A percentile compares a stretch with the other conserved stretches of the same genome.
Conservation (phyloP, 2,113 vertebrate species). For the Psittacula cyanocephala region DNA sequence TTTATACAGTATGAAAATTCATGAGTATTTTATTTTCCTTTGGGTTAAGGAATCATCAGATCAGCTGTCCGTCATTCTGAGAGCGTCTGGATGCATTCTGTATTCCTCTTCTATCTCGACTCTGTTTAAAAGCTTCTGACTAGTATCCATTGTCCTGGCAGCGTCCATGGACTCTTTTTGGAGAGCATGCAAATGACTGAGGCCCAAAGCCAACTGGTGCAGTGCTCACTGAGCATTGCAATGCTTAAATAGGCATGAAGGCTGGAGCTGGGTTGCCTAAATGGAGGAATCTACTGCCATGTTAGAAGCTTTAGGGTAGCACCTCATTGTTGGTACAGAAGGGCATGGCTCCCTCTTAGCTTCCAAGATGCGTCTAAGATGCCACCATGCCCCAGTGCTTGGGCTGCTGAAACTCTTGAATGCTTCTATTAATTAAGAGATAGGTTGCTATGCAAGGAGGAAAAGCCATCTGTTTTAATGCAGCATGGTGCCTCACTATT, state of each 20-base stretch:
- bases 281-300: not conserved
- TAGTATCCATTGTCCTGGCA: slow-evolving; percentile 41
- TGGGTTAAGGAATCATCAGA: slow-evolving; percentile 44
- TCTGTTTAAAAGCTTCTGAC: slow-evolving; percentile 30
- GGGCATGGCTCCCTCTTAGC: not conserved
- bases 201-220: slow-evolving; percentile 42
- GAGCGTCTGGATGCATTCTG: not conserved
- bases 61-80: slow-evolving; percentile 39
- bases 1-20: slow-evolving; percentile 47
- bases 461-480: not conserved
- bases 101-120: not conserved
- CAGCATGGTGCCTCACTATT: not conserved
- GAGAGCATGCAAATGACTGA: not conserved
- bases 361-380: not conserved
- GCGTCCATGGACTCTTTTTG: not conserved
- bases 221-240: not conserved
- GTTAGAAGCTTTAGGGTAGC: not conserved
- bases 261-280: not conserved
- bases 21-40: slow-evolving; percentile 46
- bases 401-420: not conserved
- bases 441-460: not conserved
- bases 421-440: not conserved
- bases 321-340: not conserved
- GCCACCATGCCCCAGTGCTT: not conserved
- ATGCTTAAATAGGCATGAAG: slow-evolving; percentile 28